Evolutionary conservation across 2,113 vertebrate genomes (phyloP), one percentile per base, ranked within the genome.

Genomic region (Prionailurus viverrinus): DNA sequence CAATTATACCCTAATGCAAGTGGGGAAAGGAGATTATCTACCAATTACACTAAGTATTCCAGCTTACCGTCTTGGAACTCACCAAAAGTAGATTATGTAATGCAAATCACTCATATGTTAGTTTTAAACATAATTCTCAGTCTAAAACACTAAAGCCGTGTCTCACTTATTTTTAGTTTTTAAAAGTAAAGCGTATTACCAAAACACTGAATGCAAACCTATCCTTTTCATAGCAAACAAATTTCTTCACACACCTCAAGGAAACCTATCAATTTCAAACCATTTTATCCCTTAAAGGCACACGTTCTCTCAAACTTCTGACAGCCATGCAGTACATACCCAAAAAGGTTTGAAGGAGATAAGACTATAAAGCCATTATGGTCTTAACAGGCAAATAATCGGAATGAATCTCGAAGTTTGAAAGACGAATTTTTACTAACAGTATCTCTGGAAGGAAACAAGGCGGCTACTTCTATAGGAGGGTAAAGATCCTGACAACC

Each of bases 381-480:
- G 45, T 91, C 55, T 55, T 1, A 14, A 33, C 31, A 58, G 53
- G 16, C 74, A 73, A 74, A 79, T n/a, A 48, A 93, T 39, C 25
- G 31, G 27, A 69, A 96, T 2, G 27, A 97, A 76, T 66, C 69
- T 81, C 81, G 18, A 98, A 97, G 97, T 97, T 85, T 80, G 21
- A 29, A n/a, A 51, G 79, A 45, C 51, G 36, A 5, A 13, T 79
- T 85, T 78, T 63, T 58, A 39, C 93, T 7, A 89, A 79, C n/a
- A 86, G 78, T 25, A 18, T 73, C 53, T 92, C 68, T 27, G 73
- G 55, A 39, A 31, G 15, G 55, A 39, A 31, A 12, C 16, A 68
- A 31, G 74, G 61, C 92, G 45, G 12, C 25, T 61, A 80, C 65
- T 96, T 78, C 27, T 5, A 51, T 0, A 19, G 69, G 48, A 61